Evolutionary conservation across 2,797 vertebrate species (phyloP).

Genomic region (Channallabes apus): DNA sequence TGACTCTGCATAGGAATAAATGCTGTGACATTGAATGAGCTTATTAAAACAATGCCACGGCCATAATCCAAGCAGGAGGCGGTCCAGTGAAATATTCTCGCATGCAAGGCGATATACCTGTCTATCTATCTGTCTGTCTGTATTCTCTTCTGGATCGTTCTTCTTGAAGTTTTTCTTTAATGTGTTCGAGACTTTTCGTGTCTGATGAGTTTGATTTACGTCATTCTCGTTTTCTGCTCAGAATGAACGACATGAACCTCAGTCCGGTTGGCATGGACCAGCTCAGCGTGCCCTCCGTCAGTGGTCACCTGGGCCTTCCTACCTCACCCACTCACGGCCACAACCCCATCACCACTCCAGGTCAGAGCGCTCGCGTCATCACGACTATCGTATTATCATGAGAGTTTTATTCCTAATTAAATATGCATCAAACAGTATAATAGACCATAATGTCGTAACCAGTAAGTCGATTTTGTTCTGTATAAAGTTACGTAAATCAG

Average conservation of each 20-base stretch:
- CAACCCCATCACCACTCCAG: conserved; percentile 86
- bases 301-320: conserved; percentile 89
- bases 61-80: no score
- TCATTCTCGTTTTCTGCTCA: conserved; percentile 56
- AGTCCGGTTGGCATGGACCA: conserved; percentile 98
- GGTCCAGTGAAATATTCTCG: no score
- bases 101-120: no score
- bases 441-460: not conserved
- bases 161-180: not conserved
- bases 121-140: no score
- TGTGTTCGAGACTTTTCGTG: not conserved
- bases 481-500: not conserved
- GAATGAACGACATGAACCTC: conserved; percentile 99
- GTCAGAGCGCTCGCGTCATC: conserved; percentile 63
- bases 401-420: not conserved
- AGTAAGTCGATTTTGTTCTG: not conserved
- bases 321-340: conserved; percentile 95
- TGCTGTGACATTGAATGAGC: no score
- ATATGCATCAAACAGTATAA: not conserved
- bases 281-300: conserved; percentile 90
- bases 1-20: not conserved
- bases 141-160: not conserved
- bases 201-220: no score
- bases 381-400: no score
- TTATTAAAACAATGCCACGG: not conserved